phyloP scores from a whole-genome alignment of 2,113 vertebrate genomes.

The Toxostoma redivivum region DNA sequence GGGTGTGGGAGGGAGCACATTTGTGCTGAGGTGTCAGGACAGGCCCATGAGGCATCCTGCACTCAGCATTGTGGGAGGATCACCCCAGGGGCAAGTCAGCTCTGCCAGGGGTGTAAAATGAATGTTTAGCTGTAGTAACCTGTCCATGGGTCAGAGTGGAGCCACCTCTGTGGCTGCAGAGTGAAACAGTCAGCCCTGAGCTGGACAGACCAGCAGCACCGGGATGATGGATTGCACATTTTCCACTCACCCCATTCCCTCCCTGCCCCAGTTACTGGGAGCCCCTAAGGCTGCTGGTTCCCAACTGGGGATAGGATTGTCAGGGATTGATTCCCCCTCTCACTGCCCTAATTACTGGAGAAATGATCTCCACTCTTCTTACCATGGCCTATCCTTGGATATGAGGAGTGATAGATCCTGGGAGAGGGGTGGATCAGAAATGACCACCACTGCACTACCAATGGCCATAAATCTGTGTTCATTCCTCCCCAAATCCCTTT shows the following conservation, averaged over 20 bases:
- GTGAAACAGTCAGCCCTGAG: not conserved
- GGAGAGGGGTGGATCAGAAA: not conserved
- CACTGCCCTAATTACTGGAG: not conserved
- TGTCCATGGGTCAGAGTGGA: not conserved
- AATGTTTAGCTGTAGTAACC: not conserved
- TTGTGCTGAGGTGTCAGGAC: not conserved
- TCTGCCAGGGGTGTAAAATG: not conserved
- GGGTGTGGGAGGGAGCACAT: not conserved
- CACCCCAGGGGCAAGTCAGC: not conserved
- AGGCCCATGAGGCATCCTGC: not conserved
- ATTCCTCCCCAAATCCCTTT: not conserved
- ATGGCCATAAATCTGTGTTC: not conserved
- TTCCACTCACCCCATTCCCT: not conserved
- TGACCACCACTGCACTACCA: not conserved
- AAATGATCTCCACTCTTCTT: accelerated
- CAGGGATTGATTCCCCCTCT: not conserved
- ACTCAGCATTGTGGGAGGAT: not conserved
- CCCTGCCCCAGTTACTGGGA: not conserved
- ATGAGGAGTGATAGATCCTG: not conserved
- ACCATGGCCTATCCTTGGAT: not conserved
- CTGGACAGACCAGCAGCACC: not conserved
- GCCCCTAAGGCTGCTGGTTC: not conserved
- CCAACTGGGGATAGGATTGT: not conserved
- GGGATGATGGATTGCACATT: not conserved
- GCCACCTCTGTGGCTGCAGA: not conserved